Percentiles rank a stretch among this genome's conserved stretches.
Evolutionary conservation across 1,140 invertebrate genomes (phyloP).

Genomic region (Bemisia tabaci): DNA sequence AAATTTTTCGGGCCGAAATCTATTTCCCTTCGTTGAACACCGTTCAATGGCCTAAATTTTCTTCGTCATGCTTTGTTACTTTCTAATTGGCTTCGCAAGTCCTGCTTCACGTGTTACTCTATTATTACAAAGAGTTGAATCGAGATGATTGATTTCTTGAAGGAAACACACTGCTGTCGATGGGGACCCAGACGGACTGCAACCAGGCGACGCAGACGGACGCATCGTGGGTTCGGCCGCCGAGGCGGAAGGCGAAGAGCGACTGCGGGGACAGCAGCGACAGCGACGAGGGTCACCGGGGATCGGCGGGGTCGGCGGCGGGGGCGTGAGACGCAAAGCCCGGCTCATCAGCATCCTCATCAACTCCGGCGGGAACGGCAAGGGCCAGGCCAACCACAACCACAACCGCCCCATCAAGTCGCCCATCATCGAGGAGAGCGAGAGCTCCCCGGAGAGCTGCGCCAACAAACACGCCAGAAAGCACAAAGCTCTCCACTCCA

Average conservation of each 20-base stretch:
- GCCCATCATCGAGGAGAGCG: constrained; percentile 56
- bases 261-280: constrained; percentile 51
- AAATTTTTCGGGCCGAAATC: too few species aligned
- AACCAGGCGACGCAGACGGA: constrained; percentile 64
- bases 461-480: neutral
- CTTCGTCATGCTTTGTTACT: too few species aligned
- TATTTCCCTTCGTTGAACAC: too few species aligned
- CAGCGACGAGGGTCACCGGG: constrained; percentile 28
- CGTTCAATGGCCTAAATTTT: too few species aligned
- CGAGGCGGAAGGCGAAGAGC: constrained; percentile 47
- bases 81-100: too few species aligned
- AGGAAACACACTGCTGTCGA: constrained; percentile 27
- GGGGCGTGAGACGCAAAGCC: neutral
- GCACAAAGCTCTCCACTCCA: neutral
- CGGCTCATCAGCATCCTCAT: neutral
- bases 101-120: too few species aligned
- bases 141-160: too few species aligned
- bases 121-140: too few species aligned
- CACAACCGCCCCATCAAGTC: constrained; percentile 25
- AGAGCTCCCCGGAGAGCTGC: constrained; percentile 28
- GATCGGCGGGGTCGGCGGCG: neutral
- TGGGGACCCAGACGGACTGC: constrained; percentile 65
- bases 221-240: constrained; percentile 15
- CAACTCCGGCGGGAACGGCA: neutral
- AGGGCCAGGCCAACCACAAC: neutral